Conservation (phyloP, 2,113 vertebrate species). For the Paracanthobrama guichenoti region DNA sequence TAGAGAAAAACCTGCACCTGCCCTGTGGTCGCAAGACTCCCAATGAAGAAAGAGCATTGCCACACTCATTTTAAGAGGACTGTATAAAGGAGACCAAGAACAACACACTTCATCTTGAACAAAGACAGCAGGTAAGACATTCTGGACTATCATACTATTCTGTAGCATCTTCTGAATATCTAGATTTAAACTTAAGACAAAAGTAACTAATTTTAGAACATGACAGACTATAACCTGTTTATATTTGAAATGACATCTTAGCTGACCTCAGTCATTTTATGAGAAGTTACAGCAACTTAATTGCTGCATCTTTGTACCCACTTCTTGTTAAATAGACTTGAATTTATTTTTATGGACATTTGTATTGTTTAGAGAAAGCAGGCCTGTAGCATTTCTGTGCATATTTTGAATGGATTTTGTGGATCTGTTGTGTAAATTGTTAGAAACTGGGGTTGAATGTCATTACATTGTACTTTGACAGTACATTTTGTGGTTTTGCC, state of each 20-base stretch:
- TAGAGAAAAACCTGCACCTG: slow-evolving; percentile 29
- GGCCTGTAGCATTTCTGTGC: neutral
- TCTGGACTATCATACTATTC: neutral
- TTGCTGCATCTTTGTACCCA: neutral
- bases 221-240: too few relatives aligned
- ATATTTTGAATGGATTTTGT: neutral
- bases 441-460: neutral
- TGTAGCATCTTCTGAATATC: too few relatives aligned
- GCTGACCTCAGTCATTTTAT: neutral
- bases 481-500: neutral
- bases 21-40: neutral
- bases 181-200: too few relatives aligned
- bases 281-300: neutral
- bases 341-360: neutral
- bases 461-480: neutral
- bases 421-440: neutral
- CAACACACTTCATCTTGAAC: slow-evolving; percentile 3
- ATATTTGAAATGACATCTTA: neutral
- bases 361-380: neutral
- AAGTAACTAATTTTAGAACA: too few relatives aligned
- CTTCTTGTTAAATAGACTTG: neutral
- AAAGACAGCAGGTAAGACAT: slow-evolving; percentile 30
- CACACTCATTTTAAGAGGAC: neutral
- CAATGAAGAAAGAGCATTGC: neutral
- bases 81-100: slow-evolving; percentile 26